Evolutionary conservation across 2,888 invertebrate species (phyloP).

Genomic region (Lochmaea capreae): DNA sequence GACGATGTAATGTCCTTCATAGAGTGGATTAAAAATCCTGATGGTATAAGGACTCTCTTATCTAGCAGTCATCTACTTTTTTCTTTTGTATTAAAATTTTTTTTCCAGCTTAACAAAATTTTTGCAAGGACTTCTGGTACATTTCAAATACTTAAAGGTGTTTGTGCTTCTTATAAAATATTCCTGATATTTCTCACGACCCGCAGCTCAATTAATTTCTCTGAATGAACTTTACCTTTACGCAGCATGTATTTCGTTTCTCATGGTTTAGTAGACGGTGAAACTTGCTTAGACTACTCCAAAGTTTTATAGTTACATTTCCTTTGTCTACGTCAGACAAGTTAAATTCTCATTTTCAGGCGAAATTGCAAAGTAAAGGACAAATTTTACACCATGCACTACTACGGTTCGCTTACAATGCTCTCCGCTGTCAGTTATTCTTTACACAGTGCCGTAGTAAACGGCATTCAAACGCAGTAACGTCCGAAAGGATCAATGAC

Average conservation of each 20-base stretch:
- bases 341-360: constrained; percentile 20
- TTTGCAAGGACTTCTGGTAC: too few relatives aligned
- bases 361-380: constrained; percentile 9
- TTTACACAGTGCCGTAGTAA: constrained; percentile 3
- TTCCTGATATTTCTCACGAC: neutral
- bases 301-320: constrained; percentile 12
- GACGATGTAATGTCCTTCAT: too few relatives aligned
- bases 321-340: constrained; percentile 15
- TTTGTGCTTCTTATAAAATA: too few relatives aligned
- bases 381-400: constrained; percentile 19
- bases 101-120: too few relatives aligned
- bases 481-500: neutral
- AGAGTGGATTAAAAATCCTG: too few relatives aligned
- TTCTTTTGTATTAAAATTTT: too few relatives aligned
- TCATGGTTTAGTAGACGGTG: neutral
- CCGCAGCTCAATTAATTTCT: neutral
- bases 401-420: constrained; percentile 23
- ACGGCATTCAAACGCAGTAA: neutral
- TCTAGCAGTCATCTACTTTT: too few relatives aligned
- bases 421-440: constrained; percentile 18
- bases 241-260: neutral
- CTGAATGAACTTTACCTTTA: neutral
- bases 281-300: neutral
- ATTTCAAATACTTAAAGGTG: too few relatives aligned
- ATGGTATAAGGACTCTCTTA: too few relatives aligned